These are phyloP conservation scores for Leptodactylus fuscus DNA, from an alignment of 2,113 vertebrate genomes.

Conservation along the genomic window DNA sequence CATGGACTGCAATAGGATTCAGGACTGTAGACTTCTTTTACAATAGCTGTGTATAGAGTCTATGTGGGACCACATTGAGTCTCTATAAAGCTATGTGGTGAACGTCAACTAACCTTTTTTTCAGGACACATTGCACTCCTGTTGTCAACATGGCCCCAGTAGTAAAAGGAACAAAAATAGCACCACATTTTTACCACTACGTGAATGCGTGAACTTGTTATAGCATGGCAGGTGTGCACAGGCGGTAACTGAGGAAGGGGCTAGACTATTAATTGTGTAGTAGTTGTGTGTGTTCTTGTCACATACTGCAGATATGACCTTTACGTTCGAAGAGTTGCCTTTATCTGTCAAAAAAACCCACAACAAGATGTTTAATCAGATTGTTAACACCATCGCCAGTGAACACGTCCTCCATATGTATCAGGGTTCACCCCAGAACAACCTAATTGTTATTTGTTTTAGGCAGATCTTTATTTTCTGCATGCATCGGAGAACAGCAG, in stretches of 20 bases:
- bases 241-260: neutral
- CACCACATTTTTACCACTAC: too few species aligned
- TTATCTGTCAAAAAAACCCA: neutral
- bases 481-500: neutral
- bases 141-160: too few species aligned
- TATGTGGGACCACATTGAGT: too few species aligned
- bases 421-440: neutral
- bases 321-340: neutral
- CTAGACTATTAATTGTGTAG: neutral
- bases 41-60: too few species aligned
- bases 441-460: slow-evolving; percentile 37
- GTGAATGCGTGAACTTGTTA: too few species aligned
- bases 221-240: too few species aligned
- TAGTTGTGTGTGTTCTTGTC: slow-evolving; percentile 1
- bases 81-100: too few species aligned
- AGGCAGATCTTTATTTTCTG: slow-evolving; percentile 1
- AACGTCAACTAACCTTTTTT: too few species aligned
- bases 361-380: slow-evolving; percentile 22
- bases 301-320: slow-evolving; percentile 29
- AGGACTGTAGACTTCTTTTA: too few species aligned
- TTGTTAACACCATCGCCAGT: neutral
- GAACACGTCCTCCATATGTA: neutral
- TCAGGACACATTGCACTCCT: too few species aligned
- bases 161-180: too few species aligned
- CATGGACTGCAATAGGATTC: too few species aligned